Evolutionary conservation across 2,888 invertebrate genomes (phyloP).

Genomic region (Omphaloscelis lunosa): DNA sequence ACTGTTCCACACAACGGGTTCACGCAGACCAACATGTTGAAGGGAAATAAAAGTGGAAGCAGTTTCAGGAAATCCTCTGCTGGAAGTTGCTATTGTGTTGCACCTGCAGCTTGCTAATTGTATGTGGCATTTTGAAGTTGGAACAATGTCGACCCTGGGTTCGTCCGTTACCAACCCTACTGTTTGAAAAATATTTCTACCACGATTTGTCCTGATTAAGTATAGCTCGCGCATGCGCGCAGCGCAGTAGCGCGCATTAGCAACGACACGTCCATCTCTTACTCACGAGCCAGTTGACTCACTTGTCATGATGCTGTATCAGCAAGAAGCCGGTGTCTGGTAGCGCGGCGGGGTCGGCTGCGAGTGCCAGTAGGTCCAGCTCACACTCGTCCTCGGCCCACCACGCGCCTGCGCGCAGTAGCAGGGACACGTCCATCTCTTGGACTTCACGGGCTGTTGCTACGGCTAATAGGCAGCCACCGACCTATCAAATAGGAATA

Average conservation of each 20-base stretch:
- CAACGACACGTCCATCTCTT: not conserved
- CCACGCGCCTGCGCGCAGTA: conserved; percentile 96
- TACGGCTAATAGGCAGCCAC: conserved; percentile 95
- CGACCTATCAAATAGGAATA: conserved; percentile 89
- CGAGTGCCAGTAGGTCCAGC: conserved; percentile 97
- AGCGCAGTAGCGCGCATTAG: not conserved
- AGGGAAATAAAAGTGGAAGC: not conserved
- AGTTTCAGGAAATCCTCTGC: not conserved
- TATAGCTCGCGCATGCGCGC: not conserved
- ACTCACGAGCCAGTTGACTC: conserved; percentile 46
- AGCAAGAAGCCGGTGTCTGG: conserved; percentile 97
- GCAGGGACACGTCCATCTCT: conserved; percentile 98
- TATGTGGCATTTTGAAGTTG: not conserved
- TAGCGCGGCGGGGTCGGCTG: conserved; percentile 93
- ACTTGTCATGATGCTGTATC: conserved; percentile 94
- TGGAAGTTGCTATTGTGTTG: not conserved
- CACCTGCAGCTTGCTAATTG: not conserved
- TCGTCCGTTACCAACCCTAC: not conserved
- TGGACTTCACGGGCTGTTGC: conserved; percentile 99
- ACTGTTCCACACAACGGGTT: too few species aligned
- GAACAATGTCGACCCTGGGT: not conserved
- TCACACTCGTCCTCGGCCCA: conserved; percentile 99
- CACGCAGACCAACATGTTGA: too few species aligned
- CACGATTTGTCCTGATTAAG: not conserved
- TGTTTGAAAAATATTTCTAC: not conserved